These are phyloP conservation scores for Megaustenia siamemsis DNA, from an alignment of 2,888 invertebrate genomes.

Conservation along the genomic window DNA sequence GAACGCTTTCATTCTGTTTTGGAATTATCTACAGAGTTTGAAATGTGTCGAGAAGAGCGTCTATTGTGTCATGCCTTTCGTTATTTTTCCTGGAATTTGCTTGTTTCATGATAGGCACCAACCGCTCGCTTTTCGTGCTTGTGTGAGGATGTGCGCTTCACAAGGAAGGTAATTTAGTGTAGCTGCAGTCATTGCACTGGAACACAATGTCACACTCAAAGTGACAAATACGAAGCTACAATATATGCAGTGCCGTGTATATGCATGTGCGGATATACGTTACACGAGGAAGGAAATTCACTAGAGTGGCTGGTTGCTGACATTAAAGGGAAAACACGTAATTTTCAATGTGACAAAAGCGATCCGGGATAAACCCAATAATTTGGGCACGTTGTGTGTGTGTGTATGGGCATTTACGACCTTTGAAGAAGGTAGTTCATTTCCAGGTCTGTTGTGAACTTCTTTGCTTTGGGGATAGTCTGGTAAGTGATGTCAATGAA, in stretches of 20 bases:
- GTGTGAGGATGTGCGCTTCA: neutral
- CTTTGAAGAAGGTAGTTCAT: neutral
- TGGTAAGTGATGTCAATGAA: constrained; percentile 32
- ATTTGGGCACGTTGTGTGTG: neutral
- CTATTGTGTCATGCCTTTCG: neutral
- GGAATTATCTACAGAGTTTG: neutral
- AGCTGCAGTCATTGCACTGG: too few relatives aligned
- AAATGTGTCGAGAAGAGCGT: neutral
- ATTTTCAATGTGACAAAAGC: too few relatives aligned
- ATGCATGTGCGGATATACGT: too few relatives aligned
- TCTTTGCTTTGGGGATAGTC: neutral
- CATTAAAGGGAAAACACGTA: too few relatives aligned
- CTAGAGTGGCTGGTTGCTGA: too few relatives aligned
- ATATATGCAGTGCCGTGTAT: too few relatives aligned
- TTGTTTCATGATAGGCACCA: neutral
- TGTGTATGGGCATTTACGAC: neutral
- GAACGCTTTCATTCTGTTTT: neutral
- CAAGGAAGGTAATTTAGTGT: neutral
- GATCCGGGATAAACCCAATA: too few relatives aligned
- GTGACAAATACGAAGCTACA: too few relatives aligned
- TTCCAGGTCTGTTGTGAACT: neutral
- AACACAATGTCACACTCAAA: too few relatives aligned
- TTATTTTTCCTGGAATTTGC: neutral
- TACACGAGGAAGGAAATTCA: too few relatives aligned
- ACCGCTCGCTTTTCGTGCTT: neutral